Evolutionary conservation across 2,888 invertebrate genomes (phyloP), one percentile per base, ranked within the genome.

Genomic region (Fragum fragum): DNA sequence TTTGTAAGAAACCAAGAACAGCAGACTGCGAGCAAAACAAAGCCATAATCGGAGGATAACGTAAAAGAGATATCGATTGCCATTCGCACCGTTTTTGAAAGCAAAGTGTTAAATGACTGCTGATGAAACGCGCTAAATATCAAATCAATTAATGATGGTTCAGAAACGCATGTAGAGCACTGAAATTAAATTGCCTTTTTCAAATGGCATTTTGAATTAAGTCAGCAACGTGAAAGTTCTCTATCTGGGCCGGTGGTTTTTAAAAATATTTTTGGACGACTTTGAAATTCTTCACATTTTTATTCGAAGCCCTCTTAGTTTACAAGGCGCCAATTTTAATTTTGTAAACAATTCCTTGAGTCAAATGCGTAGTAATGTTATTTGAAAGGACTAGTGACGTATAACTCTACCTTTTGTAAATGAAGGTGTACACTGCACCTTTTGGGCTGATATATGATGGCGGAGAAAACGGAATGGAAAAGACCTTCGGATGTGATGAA

Each of bases 401-500:
- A 6, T 47, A 3, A 47, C 1, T 47, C n/a, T 47, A n/a, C 18
- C n/a, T 2, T 47, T 47, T 47, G 47, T 47, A 47, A n/a, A 47
- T 1, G n/a, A 6, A 47, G n/a, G 16, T 16, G 47, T 18, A 47
- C 16, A 16, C n/a, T 6, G 16, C 7, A 16, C 42, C 11, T 42
- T 42, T 7, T 42, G 42, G 16, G n/a, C n/a, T n/a, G n/a, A n/a
- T 52, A 7, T 28, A 81, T 14, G 42, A 85, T 85, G 81, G 63
- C 79, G 61, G 86, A 81, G 32, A 81, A 87, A n/a, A 79, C 91
- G 81, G 82, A 84, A 86, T 96, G 96, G 96, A 95, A 95, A 79
- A 95, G 94, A 68, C 96, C 96, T 0, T 95, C 95, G 52, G 95
- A 96, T 89, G 95, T 96, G 18, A 97, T 97, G 96, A 96, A 96